phyloP scores from a whole-genome alignment of 2,113 vertebrate genomes.

The Microcebus griseorufus region DNA sequence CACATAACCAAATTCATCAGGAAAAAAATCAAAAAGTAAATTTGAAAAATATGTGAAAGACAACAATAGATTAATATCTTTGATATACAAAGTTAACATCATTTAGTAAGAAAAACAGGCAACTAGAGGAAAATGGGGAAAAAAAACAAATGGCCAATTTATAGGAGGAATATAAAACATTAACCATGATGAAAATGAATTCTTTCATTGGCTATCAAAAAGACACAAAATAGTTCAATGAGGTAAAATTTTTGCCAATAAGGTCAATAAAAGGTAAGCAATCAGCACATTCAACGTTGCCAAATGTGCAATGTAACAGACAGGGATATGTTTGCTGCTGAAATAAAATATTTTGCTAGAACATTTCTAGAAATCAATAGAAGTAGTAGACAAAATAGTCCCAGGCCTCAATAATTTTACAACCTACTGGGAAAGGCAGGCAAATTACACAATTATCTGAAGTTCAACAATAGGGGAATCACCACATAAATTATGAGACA shows the following conservation, averaged over 20 bases:
- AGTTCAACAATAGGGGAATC: constrained; percentile 50
- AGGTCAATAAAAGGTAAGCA: constrained; percentile 34
- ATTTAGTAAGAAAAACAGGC: constrained; percentile 34
- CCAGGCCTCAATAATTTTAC: constrained; percentile 35
- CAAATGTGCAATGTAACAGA: background rate
- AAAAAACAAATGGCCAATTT: background rate
- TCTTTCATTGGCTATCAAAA: constrained; percentile 29
- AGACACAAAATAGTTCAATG: background rate
- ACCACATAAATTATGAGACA: constrained; percentile 60
- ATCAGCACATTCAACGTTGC: background rate
- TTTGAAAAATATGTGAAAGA: constrained; percentile 39
- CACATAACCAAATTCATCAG: constrained; percentile 19
- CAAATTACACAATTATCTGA: constrained; percentile 61
- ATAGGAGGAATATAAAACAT: constrained; percentile 46
- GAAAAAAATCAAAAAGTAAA: constrained; percentile 37
- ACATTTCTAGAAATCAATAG: constrained; percentile 34
- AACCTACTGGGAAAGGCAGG: constrained; percentile 40
- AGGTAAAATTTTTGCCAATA: background rate
- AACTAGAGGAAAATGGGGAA: constrained; percentile 6
- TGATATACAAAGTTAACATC: constrained; percentile 9
- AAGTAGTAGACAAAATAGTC: constrained; percentile 38
- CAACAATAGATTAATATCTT: background rate
- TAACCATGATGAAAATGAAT: constrained; percentile 13
- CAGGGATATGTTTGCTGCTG: background rate
- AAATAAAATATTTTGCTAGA: constrained; percentile 34